phyloP scores from a whole-genome alignment of 2,113 vertebrate species.

The Perca schrenkii region DNA sequence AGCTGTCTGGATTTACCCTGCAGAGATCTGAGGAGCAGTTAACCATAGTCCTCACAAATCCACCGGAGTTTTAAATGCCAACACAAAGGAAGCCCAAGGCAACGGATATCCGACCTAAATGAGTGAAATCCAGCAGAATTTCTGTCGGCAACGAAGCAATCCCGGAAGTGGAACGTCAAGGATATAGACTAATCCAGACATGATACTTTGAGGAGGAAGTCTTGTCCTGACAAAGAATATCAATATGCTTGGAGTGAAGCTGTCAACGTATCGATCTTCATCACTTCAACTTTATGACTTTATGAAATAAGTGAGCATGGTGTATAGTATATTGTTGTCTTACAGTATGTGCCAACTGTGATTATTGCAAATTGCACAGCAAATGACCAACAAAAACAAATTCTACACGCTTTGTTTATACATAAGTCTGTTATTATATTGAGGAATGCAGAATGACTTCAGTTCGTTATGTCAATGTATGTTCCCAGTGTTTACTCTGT shows the following conservation, averaged over 20 bases:
- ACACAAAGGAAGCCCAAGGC: too few species aligned
- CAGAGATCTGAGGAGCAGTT: too few species aligned
- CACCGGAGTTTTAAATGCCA: too few species aligned
- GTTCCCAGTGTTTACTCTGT: neutral
- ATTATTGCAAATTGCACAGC: neutral
- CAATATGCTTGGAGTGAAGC: neutral
- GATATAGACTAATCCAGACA: neutral
- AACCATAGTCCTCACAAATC: too few species aligned
- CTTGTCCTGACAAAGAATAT: neutral
- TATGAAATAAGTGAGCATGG: neutral
- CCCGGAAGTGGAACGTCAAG: too few species aligned
- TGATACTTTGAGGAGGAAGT: neutral
- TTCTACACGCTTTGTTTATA: neutral
- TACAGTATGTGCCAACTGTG: neutral
- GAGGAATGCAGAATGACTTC: too few species aligned
- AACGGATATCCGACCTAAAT: too few species aligned
- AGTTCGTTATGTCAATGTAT: neutral
- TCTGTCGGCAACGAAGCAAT: too few species aligned
- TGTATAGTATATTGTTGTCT: neutral
- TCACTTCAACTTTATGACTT: neutral
- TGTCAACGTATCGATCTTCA: neutral
- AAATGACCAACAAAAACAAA: neutral
- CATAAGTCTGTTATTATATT: neutral
- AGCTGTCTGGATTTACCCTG: too few species aligned
- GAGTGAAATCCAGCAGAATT: too few species aligned